Conservation (phyloP, 2,888 invertebrate genomes). For the Lepidochitona cinerea region DNA sequence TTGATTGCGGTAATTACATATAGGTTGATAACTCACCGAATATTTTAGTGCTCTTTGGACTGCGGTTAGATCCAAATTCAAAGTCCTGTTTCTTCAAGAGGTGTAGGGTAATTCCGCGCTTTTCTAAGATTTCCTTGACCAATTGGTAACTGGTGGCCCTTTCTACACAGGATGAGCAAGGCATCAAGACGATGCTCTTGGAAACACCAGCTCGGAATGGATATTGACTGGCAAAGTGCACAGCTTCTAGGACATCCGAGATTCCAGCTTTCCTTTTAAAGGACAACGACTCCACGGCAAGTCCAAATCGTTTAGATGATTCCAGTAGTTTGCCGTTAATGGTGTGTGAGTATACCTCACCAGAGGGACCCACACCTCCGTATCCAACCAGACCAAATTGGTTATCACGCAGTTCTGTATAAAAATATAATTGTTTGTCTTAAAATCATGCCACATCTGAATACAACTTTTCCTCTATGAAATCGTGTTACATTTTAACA, state of each 20-base stretch:
- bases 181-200: slow-evolving; percentile 83
- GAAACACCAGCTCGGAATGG: slow-evolving; percentile 88
- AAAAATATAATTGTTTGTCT: too few relatives aligned
- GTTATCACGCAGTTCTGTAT: slow-evolving; percentile 66
- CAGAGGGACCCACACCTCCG: slow-evolving; percentile 79
- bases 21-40: slow-evolving; percentile 77
- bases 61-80: slow-evolving; percentile 34
- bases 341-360: slow-evolving; percentile 81
- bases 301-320: slow-evolving; percentile 45
- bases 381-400: slow-evolving; percentile 82
- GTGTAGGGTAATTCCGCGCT: slow-evolving; percentile 51
- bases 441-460: too few relatives aligned
- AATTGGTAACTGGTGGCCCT: slow-evolving; percentile 45
- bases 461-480: too few relatives aligned
- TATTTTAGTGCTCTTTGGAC: slow-evolving; percentile 77
- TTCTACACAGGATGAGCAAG: slow-evolving; percentile 76
- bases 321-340: slow-evolving; percentile 63
- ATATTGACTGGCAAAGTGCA: slow-evolving; percentile 77
- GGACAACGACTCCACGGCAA: slow-evolving; percentile 46
- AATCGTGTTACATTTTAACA: too few relatives aligned
- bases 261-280: slow-evolving; percentile 31
- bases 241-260: slow-evolving; percentile 73
- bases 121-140: slow-evolving; percentile 26
- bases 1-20: too few relatives aligned
- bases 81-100: slow-evolving; percentile 47